Evolutionary conservation across 1,140 invertebrate genomes (phyloP), one percentile per base, ranked within the genome.

Genomic region (Lordiphosa mommai): DNA sequence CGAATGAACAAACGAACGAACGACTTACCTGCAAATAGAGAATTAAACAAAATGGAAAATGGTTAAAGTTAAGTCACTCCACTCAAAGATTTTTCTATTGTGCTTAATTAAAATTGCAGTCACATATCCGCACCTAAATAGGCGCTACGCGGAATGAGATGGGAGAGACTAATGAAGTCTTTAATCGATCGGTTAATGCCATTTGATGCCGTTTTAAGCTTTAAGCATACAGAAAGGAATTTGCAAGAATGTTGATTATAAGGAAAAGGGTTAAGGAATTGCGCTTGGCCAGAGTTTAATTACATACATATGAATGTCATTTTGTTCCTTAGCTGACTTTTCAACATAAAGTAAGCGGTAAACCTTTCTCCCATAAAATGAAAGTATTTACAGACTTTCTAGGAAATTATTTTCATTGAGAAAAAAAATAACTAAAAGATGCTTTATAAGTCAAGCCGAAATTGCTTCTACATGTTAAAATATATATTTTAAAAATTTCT

Each of bases 71-170:
- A 36, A 43, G 37, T 71, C 63, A 59, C 67, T 55, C n/a, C n/a
- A 37, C 12, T 43, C 37, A 36, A 52, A 38, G 69, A 27, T 34
- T 37, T 23, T 14, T 29, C 12, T 53, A 47, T 41, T 49, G 47
- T 64, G 52, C 60, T 52, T 76, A 72, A 79, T 79, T 82, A 69
- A 79, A 64, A 72, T 57, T 61, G 51, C 56, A 55, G 55, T 63
- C 73, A 64, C 58, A 77, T 72, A 56, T 57, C 59, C 55, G 58
- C 57, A 58, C 66, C 74, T 70, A 72, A 84, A 71, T 84, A 51
- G 76, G 66, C 76, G 49, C 37, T n/a, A 53, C 38, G 37, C n/a
- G n/a, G n/a, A n/a, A n/a, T n/a, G n/a, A 9, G 37, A 41, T 27
- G 56, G 58, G 55, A 56, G 55, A 56, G 38, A 56, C 61, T 67